phyloP scores from a whole-genome alignment of 1,140 invertebrate species.

The Platyscapa corneri region DNA sequence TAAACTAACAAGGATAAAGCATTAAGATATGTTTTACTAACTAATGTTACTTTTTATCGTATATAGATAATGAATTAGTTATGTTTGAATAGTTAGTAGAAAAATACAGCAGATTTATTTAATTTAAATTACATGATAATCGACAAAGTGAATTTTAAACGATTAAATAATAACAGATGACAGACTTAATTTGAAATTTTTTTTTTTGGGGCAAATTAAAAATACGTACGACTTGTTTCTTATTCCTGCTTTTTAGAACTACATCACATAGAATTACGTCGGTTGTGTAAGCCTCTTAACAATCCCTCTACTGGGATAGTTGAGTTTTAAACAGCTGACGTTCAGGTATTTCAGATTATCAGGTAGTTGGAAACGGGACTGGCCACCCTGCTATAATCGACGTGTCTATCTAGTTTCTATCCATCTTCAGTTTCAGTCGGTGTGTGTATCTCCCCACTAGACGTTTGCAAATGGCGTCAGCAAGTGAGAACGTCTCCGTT shows the following conservation, averaged over 20 bases:
- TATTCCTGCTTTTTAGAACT: background rate
- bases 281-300: background rate
- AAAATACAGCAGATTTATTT: background rate
- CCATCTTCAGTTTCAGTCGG: background rate
- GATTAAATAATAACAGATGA: too few relatives aligned
- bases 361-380: background rate
- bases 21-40: too few relatives aligned
- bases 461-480: slow-evolving; percentile 66
- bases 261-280: background rate
- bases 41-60: background rate
- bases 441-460: background rate
- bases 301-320: background rate
- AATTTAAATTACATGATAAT: too few relatives aligned
- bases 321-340: slow-evolving; percentile 23
- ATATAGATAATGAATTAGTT: background rate
- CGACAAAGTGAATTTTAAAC: too few relatives aligned
- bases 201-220: too few relatives aligned
- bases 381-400: background rate
- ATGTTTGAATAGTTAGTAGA: background rate
- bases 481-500: slow-evolving; percentile 61
- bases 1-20: too few relatives aligned
- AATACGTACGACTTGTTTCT: background rate
- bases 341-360: background rate
- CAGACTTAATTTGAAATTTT: too few relatives aligned
- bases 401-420: background rate